These are phyloP conservation scores for Boloria selene DNA, from an alignment of 2,888 invertebrate species.

Conservation along the genomic window DNA sequence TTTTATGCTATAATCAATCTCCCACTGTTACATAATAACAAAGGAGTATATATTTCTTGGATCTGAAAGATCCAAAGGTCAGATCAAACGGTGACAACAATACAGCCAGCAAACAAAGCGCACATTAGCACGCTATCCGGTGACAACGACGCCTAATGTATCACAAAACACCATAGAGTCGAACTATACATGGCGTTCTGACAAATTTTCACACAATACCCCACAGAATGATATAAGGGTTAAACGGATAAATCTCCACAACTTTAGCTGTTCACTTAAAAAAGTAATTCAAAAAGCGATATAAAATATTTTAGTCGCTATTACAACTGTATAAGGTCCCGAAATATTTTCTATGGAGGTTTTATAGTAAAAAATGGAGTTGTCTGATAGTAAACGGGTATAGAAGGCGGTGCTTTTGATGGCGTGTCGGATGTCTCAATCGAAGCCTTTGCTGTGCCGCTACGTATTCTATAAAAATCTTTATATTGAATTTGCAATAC, in stretches of 20 bases:
- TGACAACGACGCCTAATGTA: slow-evolving; percentile 66
- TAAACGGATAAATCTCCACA: slow-evolving; percentile 67
- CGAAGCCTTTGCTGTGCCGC: slow-evolving; percentile 67
- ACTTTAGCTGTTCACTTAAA: slow-evolving; percentile 40
- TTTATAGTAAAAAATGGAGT: slow-evolving; percentile 46
- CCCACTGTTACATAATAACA: neutral
- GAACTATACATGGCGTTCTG: slow-evolving; percentile 68
- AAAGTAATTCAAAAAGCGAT: slow-evolving; percentile 20
- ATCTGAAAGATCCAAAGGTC: slow-evolving; percentile 9
- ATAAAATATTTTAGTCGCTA: slow-evolving; percentile 45
- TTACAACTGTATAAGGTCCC: slow-evolving; percentile 25
- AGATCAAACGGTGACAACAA: slow-evolving; percentile 33
- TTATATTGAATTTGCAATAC: slow-evolving; percentile 41
- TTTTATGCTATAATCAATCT: neutral
- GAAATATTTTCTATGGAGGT: slow-evolving; percentile 19
- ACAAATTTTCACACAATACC: slow-evolving; percentile 78
- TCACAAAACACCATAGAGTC: slow-evolving; percentile 51
- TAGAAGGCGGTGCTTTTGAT: slow-evolving; percentile 77
- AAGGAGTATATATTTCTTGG: slow-evolving; percentile 8
- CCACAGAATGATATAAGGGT: slow-evolving; percentile 70
- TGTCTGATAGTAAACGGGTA: slow-evolving; percentile 66
- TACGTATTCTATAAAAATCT: slow-evolving; percentile 33
- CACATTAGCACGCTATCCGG: slow-evolving; percentile 51
- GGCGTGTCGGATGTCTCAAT: slow-evolving; percentile 78
- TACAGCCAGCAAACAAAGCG: slow-evolving; percentile 25